These are phyloP conservation scores for Chamaea fasciata DNA, from an alignment of 2,113 vertebrate species.

Conservation along the genomic window DNA sequence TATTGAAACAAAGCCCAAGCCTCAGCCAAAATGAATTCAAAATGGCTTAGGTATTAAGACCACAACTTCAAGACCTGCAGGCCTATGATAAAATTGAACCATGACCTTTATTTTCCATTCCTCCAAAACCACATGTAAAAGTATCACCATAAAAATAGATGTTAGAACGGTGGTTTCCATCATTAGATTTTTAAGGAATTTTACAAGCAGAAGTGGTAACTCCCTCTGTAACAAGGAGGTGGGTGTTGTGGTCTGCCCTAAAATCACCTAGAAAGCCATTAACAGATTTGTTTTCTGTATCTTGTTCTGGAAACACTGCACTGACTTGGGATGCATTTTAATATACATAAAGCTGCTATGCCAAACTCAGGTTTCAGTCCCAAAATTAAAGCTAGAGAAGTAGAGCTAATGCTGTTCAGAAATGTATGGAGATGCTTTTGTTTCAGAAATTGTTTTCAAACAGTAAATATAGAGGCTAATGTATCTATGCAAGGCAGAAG, in stretches of 20 bases:
- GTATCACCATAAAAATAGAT: accelerated
- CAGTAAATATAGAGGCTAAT: background rate
- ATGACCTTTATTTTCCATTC: background rate
- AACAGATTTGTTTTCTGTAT: background rate
- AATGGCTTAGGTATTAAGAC: background rate
- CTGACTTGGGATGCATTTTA: background rate
- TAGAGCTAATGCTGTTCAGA: background rate
- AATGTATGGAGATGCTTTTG: background rate
- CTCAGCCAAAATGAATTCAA: background rate
- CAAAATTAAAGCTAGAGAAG: background rate
- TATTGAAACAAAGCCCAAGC: background rate
- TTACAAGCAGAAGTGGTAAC: background rate
- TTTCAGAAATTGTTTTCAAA: background rate
- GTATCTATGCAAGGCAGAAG: background rate
- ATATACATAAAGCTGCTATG: background rate
- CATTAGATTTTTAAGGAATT: background rate
- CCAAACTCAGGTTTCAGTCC: background rate
- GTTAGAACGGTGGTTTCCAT: background rate
- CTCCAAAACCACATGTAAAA: background rate
- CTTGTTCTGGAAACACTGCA: background rate
- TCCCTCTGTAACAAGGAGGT: background rate
- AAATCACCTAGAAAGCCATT: background rate
- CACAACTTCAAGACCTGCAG: background rate
- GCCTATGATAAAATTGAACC: background rate
- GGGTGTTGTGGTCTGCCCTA: background rate